Evolutionary conservation across 2,888 invertebrate genomes (phyloP).

Genomic region (Serripes groenlandicus): DNA sequence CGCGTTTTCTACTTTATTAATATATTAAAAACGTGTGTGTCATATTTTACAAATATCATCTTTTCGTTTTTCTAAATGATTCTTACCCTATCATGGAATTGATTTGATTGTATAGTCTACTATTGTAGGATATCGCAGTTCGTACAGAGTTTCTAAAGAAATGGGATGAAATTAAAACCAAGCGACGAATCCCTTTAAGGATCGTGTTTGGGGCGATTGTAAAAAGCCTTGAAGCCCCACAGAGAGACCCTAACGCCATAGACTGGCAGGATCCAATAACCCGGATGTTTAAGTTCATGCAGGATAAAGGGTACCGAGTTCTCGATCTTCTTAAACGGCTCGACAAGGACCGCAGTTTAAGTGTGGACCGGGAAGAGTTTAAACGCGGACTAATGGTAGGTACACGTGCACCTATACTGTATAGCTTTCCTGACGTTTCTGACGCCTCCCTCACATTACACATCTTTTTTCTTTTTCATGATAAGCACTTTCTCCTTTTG

Average conservation of each 20-base stretch:
- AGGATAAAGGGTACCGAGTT: slow-evolving; percentile 76
- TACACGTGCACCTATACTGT: slow-evolving; percentile 14
- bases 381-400: slow-evolving; percentile 76
- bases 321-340: slow-evolving; percentile 79
- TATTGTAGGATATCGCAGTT: slow-evolving; percentile 78
- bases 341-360: slow-evolving; percentile 77
- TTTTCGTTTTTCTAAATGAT: no score
- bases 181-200: slow-evolving; percentile 58
- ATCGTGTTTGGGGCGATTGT: slow-evolving; percentile 73
- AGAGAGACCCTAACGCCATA: slow-evolving; percentile 65
- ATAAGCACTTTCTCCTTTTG: no score
- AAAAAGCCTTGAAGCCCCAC: slow-evolving; percentile 56
- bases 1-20: no score
- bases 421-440: neutral
- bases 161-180: slow-evolving; percentile 70
- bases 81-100: no score
- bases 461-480: no score
- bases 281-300: slow-evolving; percentile 79
- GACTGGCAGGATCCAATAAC: slow-evolving; percentile 74
- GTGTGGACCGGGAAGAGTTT: slow-evolving; percentile 77
- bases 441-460: no score
- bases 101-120: no score
- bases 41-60: no score
- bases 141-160: slow-evolving; percentile 71
- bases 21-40: no score